Evolutionary conservation across 2,113 vertebrate genomes (phyloP).

Genomic region (Salvelinus sp.): DNA sequence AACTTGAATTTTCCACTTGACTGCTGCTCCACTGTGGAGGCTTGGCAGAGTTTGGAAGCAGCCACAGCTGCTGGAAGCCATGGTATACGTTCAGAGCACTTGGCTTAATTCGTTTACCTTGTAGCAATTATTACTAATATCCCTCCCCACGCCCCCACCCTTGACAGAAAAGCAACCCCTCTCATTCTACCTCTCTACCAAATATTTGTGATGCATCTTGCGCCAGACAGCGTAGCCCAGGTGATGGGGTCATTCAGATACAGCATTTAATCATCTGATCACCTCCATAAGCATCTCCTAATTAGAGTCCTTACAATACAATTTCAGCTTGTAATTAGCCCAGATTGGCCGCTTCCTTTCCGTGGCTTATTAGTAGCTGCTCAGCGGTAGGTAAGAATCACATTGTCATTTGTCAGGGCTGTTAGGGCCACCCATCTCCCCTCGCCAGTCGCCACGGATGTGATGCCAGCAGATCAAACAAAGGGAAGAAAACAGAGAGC

Average conservation of each 20-base stretch:
- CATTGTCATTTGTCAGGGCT: conserved; percentile 82
- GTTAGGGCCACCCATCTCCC: conserved; percentile 64
- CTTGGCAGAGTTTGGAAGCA: conserved; percentile 82
- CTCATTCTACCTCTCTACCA: neutral
- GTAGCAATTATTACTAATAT: conserved; percentile 93
- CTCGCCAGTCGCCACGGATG: neutral
- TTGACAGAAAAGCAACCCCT: conserved; percentile 51
- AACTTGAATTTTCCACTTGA: conserved; percentile 92
- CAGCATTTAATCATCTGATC: conserved; percentile 92
- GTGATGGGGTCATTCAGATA: conserved; percentile 87
- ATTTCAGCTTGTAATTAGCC: conserved; percentile 96
- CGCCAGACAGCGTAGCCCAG: conserved; percentile 71
- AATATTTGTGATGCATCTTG: conserved; percentile 80
- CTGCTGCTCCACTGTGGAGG: conserved; percentile 82
- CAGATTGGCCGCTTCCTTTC: conserved; percentile 92
- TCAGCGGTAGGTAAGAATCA: conserved; percentile 87
- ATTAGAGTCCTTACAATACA: conserved; percentile 95
- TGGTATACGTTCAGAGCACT: conserved; percentile 85
- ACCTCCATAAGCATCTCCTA: conserved; percentile 90
- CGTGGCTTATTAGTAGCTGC: conserved; percentile 86
- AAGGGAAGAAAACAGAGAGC: conserved; percentile 41
- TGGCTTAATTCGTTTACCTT: conserved; percentile 97
- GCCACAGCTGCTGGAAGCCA: conserved; percentile 82
- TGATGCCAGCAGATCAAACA: conserved; percentile 57
- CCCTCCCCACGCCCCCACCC: conserved; percentile 61